phyloP scores from a whole-genome alignment of 2,888 invertebrate genomes.

The Drosophila phalerata region DNA sequence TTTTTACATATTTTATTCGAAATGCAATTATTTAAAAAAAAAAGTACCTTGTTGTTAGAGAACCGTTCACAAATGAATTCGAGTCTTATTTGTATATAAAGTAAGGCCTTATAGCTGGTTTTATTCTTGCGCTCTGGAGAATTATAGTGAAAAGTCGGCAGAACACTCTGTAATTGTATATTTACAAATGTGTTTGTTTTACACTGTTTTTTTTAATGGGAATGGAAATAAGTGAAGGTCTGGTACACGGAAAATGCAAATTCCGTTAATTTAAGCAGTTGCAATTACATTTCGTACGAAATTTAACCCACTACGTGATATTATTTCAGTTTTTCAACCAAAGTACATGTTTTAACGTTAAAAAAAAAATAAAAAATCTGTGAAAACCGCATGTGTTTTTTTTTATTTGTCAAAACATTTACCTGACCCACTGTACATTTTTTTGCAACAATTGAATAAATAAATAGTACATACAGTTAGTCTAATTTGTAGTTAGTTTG shows the following conservation, averaged over 20 bases:
- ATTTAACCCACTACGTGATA: not conserved
- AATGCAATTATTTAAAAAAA: not conserved
- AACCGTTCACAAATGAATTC: not conserved
- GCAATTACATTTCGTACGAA: not conserved
- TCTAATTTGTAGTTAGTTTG: not conserved
- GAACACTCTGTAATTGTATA: conserved; percentile 18
- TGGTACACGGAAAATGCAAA: not conserved
- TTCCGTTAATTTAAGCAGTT: conserved; percentile 1
- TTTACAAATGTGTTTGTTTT: conserved; percentile 20
- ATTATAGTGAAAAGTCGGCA: conserved; percentile 36
- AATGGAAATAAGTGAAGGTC: not conserved
- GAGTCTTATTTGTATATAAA: not conserved
- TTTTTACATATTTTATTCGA: not conserved
- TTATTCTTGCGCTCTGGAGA: not conserved
- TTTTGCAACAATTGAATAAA: not conserved
- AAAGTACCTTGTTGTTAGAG: not conserved
- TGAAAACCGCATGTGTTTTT: too few relatives aligned
- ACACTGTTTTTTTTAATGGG: not conserved
- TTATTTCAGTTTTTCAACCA: too few relatives aligned
- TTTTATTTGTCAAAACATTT: too few relatives aligned
- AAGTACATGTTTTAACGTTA: too few relatives aligned
- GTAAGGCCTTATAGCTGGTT: not conserved
- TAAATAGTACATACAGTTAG: not conserved
- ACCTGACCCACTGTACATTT: too few relatives aligned
- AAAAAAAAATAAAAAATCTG: too few relatives aligned